Percentiles rank a stretch among this genome's conserved stretches.
These are phyloP conservation scores for Sylvilagus bachmani DNA, from an alignment of 2,113 vertebrate species.

Conservation along the genomic window DNA sequence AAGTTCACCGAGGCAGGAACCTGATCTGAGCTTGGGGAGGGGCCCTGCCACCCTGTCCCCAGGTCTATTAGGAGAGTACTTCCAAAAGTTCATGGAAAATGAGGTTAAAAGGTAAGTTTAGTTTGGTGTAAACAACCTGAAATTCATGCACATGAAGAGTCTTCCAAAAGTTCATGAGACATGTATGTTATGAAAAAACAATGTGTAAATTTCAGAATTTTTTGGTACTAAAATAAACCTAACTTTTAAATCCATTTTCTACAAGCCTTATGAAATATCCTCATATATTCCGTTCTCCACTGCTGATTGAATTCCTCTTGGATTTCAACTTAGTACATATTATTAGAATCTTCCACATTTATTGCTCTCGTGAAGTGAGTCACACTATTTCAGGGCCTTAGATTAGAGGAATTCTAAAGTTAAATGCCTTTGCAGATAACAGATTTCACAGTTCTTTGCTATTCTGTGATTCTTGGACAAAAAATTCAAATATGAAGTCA, in stretches of 20 bases:
- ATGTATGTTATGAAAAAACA: no score
- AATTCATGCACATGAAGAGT: no score
- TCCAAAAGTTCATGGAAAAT: no score
- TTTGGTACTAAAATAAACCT: no score
- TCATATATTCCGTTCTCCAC: neutral
- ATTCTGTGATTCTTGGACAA: neutral
- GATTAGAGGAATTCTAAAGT: constrained; percentile 7
- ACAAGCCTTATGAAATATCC: no score
- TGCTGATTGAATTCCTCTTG: neutral
- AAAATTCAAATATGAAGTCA: constrained; percentile 6
- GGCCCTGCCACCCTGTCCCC: neutral
- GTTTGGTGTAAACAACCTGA: no score
- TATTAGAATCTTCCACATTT: constrained; percentile 7
- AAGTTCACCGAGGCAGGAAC: neutral
- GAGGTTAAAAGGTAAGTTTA: no score
- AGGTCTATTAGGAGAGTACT: no score
- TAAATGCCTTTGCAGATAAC: constrained; percentile 37
- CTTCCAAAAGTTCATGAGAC: no score
- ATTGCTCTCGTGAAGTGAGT: constrained; percentile 27
- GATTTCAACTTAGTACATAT: neutral
- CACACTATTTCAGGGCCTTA: neutral
- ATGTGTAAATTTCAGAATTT: no score
- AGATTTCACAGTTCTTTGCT: constrained; percentile 58
- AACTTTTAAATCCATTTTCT: no score
- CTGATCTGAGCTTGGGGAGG: accelerated